phyloP scores from a whole-genome alignment of 2,113 vertebrate species.

The Pygoscelis antarcticus region DNA sequence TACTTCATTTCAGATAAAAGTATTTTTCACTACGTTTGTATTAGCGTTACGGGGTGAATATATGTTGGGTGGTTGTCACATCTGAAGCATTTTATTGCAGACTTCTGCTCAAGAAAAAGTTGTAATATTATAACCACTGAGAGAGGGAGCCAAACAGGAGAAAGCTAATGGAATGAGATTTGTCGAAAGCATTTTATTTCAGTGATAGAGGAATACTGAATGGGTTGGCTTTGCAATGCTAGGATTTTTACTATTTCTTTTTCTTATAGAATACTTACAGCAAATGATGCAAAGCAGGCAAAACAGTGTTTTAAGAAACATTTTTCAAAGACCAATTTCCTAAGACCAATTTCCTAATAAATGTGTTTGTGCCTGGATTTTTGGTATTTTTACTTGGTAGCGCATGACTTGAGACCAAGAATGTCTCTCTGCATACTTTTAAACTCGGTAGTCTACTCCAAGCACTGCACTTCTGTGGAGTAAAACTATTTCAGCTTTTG shows the following conservation, averaged over 20 bases:
- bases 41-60: not conserved
- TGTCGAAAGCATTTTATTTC: not conserved
- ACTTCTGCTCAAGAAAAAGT: not conserved
- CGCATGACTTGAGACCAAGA: not conserved
- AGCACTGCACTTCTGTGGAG: not conserved
- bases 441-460: not conserved
- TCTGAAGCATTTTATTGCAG: not conserved
- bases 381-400: not conserved
- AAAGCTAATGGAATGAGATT: not conserved
- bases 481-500: not conserved
- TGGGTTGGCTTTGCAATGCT: not conserved
- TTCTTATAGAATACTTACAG: not conserved
- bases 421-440: not conserved
- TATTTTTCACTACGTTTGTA: not conserved
- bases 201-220: not conserved
- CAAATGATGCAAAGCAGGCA: not conserved
- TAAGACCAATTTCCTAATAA: not conserved
- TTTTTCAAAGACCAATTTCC: not conserved
- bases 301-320: not conserved
- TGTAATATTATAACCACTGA: not conserved
- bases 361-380: not conserved
- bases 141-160: not conserved
- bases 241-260: not conserved
- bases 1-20: not conserved
- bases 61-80: not conserved